phyloP scores from a whole-genome alignment of 2,888 invertebrate species.

The Phytoseiulus persimilis region DNA sequence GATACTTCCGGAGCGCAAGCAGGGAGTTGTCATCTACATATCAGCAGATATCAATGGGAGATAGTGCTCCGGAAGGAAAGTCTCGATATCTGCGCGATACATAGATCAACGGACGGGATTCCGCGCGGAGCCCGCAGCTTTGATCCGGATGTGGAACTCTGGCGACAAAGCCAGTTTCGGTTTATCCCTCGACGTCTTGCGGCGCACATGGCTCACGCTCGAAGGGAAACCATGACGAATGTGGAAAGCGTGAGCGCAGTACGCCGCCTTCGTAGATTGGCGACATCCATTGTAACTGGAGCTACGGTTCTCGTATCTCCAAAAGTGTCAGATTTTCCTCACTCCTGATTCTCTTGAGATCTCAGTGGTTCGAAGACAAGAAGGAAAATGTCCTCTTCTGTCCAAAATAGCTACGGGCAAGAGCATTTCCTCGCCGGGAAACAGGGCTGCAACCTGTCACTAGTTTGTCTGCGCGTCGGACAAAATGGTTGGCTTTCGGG shows the following conservation, averaged over 20 bases:
- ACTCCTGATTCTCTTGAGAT: not conserved
- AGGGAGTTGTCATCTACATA: not conserved
- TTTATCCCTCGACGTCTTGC: no score
- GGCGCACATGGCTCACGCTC: no score
- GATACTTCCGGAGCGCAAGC: not conserved
- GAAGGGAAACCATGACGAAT: not conserved
- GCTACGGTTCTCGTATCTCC: not conserved
- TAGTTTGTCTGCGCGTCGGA: no score
- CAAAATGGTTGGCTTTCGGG: no score
- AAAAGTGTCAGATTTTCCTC: not conserved
- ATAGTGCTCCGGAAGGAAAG: not conserved
- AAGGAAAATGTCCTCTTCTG: no score
- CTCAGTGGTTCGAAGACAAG: no score
- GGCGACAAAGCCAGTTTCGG: not conserved
- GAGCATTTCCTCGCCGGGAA: no score
- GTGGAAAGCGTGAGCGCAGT: not conserved
- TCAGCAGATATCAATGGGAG: not conserved
- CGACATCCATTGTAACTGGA: not conserved
- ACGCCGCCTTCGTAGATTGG: not conserved
- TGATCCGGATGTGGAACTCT: not conserved
- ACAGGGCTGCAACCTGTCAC: no score
- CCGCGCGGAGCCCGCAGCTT: not conserved
- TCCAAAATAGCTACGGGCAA: no score
- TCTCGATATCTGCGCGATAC: not conserved
- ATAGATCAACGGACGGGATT: not conserved